These are phyloP conservation scores for Polyommatus iphigenia DNA, from an alignment of 2,888 invertebrate genomes.

Conservation along the genomic window DNA sequence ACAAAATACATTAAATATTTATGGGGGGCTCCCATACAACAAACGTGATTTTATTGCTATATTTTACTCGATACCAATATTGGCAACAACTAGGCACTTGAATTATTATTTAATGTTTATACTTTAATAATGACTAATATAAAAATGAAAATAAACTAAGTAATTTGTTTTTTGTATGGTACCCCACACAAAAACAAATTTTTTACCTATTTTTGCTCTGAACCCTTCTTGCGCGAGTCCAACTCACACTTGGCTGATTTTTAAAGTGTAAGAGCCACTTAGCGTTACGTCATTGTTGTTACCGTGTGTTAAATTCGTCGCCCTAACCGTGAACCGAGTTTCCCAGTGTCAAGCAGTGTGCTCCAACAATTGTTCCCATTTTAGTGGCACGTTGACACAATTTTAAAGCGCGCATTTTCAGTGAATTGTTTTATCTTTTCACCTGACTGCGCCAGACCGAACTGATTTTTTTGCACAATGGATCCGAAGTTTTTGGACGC, in stretches of 20 bases:
- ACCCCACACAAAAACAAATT: too few species aligned
- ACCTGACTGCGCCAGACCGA: slow-evolving; percentile 20
- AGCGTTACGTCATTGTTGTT: slow-evolving; percentile 62
- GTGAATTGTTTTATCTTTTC: slow-evolving; percentile 32
- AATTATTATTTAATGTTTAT: too few species aligned
- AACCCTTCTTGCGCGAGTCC: too few species aligned
- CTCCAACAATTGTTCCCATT: slow-evolving; percentile 34
- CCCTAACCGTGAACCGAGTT: slow-evolving; percentile 37
- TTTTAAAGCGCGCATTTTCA: slow-evolving; percentile 34
- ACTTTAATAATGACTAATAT: too few species aligned
- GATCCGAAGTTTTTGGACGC: slow-evolving; percentile 15
- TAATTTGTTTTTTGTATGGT: too few species aligned
- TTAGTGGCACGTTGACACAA: slow-evolving; percentile 37
- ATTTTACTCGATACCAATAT: too few species aligned
- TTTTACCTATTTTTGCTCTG: too few species aligned
- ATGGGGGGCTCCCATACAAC: too few species aligned
- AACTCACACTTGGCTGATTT: slow-evolving; percentile 47
- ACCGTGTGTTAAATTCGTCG: slow-evolving; percentile 48
- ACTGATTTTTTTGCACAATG: slow-evolving; percentile 18
- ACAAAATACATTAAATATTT: too few species aligned
- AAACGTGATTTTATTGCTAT: too few species aligned
- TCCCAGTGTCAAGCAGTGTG: slow-evolving; percentile 38
- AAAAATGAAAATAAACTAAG: too few species aligned
- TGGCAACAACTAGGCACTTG: too few species aligned
- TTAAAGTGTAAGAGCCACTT: slow-evolving; percentile 67